Evolutionary conservation across 2,113 vertebrate species (phyloP), one percentile per base, ranked within the genome.

Genomic region (Tautogolabrus adspersus): DNA sequence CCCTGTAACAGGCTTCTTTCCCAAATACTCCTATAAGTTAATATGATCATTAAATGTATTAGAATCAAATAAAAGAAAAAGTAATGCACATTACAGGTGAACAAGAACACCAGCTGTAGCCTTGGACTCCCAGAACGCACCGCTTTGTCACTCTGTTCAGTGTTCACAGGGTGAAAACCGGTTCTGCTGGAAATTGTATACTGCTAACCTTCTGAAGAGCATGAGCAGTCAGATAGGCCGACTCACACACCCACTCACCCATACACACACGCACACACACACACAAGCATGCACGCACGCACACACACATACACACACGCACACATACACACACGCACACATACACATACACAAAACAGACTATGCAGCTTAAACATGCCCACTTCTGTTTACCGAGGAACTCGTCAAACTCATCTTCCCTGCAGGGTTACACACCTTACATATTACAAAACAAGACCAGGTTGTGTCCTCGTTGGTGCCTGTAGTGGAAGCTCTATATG

Each of bases 141-240:
- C 3, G 4, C 9, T 26, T 0, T 8, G 5, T 21, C 0, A 10
- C 5, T 61, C 26, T 42, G 30, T 56, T 66, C 23, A 60, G 1
- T 34, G 46, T 46, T 52, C 11, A 18, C 30, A 68, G 47, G 2
- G 15, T 13, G 4, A 51, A 58, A 75, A 81, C 72, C 46, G 10
- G 72, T 70, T 75, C 19, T 3, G 30, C 72, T n/a, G 5, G 51
- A 68, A 73, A 47, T 16, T 18, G 12, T 46, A 12, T 26, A 6
- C 55, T 21, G 21, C 13, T 40, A 38, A 9, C 11, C 9, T 0
- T 15, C 18, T 21, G 10, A n/a, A 23, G 18, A 11, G 21, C 6
- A 40, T 34, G 23, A 47, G n/a, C 4, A 23, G 18, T 13, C 68
- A 34, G 30, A 52, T 49, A 19, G 19, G 47, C 18, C 47, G 6